Evolutionary conservation across 2,888 invertebrate species (phyloP).

Genomic region (Hecatera dysodea): DNA sequence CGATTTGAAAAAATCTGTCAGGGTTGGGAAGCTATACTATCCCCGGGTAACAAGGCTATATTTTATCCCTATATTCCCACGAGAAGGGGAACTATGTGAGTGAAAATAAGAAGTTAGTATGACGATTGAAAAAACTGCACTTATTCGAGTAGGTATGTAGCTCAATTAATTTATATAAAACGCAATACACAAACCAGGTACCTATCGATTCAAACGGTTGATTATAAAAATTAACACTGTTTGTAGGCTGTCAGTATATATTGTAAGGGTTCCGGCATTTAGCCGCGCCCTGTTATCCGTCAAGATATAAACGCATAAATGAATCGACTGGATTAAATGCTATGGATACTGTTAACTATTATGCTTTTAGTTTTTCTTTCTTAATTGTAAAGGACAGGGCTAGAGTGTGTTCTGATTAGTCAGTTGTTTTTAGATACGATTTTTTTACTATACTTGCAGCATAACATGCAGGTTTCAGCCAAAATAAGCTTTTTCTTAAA

Average conservation of each 20-base stretch:
- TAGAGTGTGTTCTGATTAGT: neutral
- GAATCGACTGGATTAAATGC: slow-evolving; percentile 31
- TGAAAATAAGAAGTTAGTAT: too few species aligned
- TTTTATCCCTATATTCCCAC: too few species aligned
- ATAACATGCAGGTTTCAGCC: neutral
- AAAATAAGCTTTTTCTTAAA: neutral
- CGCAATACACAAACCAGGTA: neutral
- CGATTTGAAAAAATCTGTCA: too few species aligned
- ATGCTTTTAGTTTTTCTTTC: slow-evolving; percentile 11
- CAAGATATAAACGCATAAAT: slow-evolving; percentile 43
- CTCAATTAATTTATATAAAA: too few species aligned
- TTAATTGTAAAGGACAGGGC: slow-evolving; percentile 10
- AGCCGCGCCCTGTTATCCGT: slow-evolving; percentile 42
- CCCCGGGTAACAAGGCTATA: too few species aligned
- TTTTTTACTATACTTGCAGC: neutral
- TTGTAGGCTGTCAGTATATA: slow-evolving; percentile 39
- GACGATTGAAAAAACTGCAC: too few species aligned
- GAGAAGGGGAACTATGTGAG: too few species aligned
- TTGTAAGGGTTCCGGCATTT: slow-evolving; percentile 51
- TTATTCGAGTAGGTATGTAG: too few species aligned
- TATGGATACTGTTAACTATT: neutral
- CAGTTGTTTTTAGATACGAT: neutral
- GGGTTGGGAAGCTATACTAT: too few species aligned
- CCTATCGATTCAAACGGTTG: slow-evolving; percentile 19
- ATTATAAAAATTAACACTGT: slow-evolving; percentile 33